Evolutionary conservation across 1,140 invertebrate genomes (phyloP).

Genomic region (Bombus waltoni): DNA sequence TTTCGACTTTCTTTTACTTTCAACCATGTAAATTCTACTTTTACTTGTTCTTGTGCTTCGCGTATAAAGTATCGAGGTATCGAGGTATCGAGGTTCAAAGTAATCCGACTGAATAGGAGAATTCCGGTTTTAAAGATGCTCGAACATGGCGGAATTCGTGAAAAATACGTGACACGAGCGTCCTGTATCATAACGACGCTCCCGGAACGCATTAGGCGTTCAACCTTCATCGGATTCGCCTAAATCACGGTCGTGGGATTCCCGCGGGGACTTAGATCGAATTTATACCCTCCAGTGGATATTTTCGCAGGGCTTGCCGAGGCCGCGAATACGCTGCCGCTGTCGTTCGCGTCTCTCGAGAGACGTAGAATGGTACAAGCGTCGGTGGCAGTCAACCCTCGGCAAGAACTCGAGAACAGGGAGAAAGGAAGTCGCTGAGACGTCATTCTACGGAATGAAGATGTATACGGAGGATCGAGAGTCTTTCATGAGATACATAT

Average conservation of each 20-base stretch:
- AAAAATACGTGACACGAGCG: conserved; percentile 2
- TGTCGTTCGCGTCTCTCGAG: conserved; percentile 50
- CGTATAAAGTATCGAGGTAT: background rate
- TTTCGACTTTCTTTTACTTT: background rate
- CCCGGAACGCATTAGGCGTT: conserved; percentile 38
- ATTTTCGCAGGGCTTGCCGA: conserved; percentile 39
- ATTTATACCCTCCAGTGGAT: conserved; percentile 58
- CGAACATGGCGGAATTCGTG: background rate
- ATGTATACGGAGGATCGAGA: conserved; percentile 63
- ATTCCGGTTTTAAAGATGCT: background rate
- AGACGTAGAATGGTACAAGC: conserved; percentile 39
- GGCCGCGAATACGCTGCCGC: conserved; percentile 36
- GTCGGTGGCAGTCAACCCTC: conserved; percentile 12
- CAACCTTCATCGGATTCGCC: conserved; percentile 46
- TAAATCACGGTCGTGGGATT: conserved; percentile 42
- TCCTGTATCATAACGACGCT: conserved; percentile 32
- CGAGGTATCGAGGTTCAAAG: background rate
- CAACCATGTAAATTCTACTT: background rate
- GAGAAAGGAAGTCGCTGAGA: conserved; percentile 23
- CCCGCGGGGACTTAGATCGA: conserved; percentile 36
- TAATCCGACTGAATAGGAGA: background rate
- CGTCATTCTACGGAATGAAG: conserved; percentile 68
- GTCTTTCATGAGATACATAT: conserved; percentile 1
- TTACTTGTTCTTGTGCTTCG: background rate
- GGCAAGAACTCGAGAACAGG: background rate